phyloP scores from a whole-genome alignment of 2,113 vertebrate species.

The Alouatta palliata region DNA sequence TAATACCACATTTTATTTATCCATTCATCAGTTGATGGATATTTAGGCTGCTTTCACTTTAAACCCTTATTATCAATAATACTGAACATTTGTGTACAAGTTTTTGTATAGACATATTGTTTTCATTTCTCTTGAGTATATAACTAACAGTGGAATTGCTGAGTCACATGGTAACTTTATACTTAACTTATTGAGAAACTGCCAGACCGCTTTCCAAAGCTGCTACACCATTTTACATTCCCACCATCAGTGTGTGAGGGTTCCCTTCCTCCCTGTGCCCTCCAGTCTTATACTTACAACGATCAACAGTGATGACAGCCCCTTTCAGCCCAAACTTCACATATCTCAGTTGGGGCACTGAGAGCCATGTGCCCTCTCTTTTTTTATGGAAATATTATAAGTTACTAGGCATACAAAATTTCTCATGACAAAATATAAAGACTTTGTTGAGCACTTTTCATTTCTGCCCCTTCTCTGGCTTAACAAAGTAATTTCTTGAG shows the following conservation, averaged over 20 bases:
- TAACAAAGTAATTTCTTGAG: not conserved
- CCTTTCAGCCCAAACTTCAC: not conserved
- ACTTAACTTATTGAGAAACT: not conserved
- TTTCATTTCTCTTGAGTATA: not conserved
- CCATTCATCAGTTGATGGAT: not conserved
- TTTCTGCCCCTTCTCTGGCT: not conserved
- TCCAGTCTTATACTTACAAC: not conserved
- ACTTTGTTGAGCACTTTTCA: not conserved
- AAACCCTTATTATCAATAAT: constrained; percentile 4
- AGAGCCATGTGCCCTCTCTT: not conserved
- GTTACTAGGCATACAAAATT: not conserved
- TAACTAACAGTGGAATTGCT: not conserved
- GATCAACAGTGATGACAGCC: not conserved
- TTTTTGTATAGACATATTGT: not conserved
- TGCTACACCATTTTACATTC: not conserved
- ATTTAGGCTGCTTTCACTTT: not conserved
- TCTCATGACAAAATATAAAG: constrained; percentile 11
- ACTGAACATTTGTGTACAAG: not conserved
- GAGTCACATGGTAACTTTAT: not conserved
- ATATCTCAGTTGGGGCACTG: not conserved
- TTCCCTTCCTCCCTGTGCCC: not conserved
- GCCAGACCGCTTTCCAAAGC: not conserved
- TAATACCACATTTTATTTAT: constrained; percentile 29
- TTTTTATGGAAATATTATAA: constrained; percentile 3
- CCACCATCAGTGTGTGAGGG: not conserved